Percentiles rank a stretch among this genome's conserved stretches.
These are phyloP conservation scores for Lottia gigantea DNA, from an alignment of 2,888 invertebrate species.

Conservation along the genomic window DNA sequence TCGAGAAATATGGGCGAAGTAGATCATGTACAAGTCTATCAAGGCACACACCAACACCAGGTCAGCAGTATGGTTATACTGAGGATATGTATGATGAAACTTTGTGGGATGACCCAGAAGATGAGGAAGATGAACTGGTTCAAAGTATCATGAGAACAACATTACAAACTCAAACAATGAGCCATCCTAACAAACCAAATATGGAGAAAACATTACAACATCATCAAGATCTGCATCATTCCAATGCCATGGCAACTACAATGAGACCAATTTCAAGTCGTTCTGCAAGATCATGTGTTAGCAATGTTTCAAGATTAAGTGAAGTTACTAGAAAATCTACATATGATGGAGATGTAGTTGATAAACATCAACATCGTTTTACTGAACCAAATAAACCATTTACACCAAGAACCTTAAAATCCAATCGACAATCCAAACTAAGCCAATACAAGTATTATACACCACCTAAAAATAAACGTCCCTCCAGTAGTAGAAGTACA, in stretches of 20 bases:
- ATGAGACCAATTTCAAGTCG: slow-evolving; percentile 38
- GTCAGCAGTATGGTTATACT: slow-evolving; percentile 24
- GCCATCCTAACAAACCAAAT: slow-evolving; percentile 33
- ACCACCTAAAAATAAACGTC: slow-evolving; percentile 47
- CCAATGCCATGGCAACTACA: background rate
- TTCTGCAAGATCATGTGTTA: slow-evolving; percentile 40
- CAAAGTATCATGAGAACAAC: slow-evolving; percentile 55
- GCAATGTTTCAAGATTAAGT: slow-evolving; percentile 35
- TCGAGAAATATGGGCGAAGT: slow-evolving; percentile 37
- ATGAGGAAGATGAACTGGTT: slow-evolving; percentile 54
- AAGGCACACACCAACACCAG: slow-evolving; percentile 27
- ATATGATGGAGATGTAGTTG: slow-evolving; percentile 58
- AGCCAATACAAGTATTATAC: slow-evolving; percentile 63
- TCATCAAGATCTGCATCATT: slow-evolving; percentile 14
- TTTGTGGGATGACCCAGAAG: slow-evolving; percentile 48
- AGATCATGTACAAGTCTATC: slow-evolving; percentile 40
- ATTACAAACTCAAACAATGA: slow-evolving; percentile 31
- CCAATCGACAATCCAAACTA: slow-evolving; percentile 57
- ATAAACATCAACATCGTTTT: slow-evolving; percentile 58
- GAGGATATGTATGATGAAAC: slow-evolving; percentile 46
- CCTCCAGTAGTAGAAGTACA: slow-evolving; percentile 14
- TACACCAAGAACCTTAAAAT: slow-evolving; percentile 63
- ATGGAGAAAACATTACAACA: slow-evolving; percentile 7
- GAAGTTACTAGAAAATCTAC: slow-evolving; percentile 38
- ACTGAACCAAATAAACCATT: slow-evolving; percentile 63